phyloP scores from a whole-genome alignment of 2,113 vertebrate species.

The Hippocampus zosterae region DNA sequence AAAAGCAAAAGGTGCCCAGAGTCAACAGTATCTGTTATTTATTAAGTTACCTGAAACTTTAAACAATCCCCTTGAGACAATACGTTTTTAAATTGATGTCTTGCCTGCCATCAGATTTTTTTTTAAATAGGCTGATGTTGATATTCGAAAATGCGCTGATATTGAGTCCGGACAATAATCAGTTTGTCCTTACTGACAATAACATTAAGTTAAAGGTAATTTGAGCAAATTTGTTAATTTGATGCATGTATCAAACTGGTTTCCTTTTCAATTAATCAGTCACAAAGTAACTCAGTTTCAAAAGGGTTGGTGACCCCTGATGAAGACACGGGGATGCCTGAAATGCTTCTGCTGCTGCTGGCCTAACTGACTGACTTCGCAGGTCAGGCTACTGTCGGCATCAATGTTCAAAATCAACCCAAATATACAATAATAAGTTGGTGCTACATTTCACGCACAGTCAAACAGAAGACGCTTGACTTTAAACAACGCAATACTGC shows the following conservation, averaged over 20 bases:
- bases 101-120: no score
- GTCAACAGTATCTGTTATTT: no score
- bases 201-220: no score
- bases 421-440: neutral
- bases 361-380: constrained; percentile 48
- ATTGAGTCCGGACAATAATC: no score
- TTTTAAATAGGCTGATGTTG: no score
- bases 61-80: no score
- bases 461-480: neutral
- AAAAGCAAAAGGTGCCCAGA: no score
- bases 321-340: constrained; percentile 14
- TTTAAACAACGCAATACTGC: neutral
- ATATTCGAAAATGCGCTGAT: no score
- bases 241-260: neutral
- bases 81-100: no score
- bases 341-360: constrained; percentile 25
- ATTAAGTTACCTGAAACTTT: no score
- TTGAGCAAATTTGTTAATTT: neutral
- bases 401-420: constrained; percentile 9
- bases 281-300: neutral
- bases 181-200: no score
- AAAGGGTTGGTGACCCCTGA: neutral
- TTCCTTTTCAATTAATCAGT: neutral
- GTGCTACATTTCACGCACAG: neutral
- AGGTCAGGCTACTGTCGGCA: constrained; percentile 9